Conservation (phyloP, 2,888 invertebrate species). For the Drosophila pseudotalamancana region DNA sequence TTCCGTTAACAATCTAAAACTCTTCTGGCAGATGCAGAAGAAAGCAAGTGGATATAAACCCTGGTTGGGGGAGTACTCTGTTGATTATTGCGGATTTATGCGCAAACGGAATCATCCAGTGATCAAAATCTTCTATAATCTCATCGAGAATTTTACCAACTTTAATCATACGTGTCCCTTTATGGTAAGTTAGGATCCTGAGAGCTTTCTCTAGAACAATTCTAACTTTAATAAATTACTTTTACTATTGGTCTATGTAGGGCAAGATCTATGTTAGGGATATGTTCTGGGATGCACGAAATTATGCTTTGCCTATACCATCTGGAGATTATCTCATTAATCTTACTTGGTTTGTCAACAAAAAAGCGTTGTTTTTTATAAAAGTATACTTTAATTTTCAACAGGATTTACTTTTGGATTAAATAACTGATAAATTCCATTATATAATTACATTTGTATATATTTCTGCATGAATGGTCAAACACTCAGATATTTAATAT, state of each 20-base stretch:
- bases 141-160: constrained; percentile 9
- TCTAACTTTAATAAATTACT: too few species aligned
- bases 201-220: too few species aligned
- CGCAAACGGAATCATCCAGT: constrained; percentile 3
- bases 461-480: too few species aligned
- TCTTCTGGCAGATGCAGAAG: constrained; percentile 9
- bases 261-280: constrained; percentile 20
- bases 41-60: constrained; percentile 29
- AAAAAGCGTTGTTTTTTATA: neutral
- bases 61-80: neutral
- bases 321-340: constrained; percentile 1
- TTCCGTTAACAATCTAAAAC: neutral
- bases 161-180: constrained; percentile 42
- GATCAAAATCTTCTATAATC: neutral
- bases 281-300: constrained; percentile 16
- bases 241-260: neutral
- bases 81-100: constrained; percentile 9
- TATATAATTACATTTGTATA: too few species aligned
- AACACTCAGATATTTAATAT: too few species aligned
- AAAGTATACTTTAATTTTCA: constrained; percentile 5
- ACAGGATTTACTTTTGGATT: neutral
- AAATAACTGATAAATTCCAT: too few species aligned
- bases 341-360: neutral
- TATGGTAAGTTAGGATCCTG: too few species aligned
- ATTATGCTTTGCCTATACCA: neutral